Conservation (phyloP, 2,113 vertebrate genomes). For the Psittacus erithacus region DNA sequence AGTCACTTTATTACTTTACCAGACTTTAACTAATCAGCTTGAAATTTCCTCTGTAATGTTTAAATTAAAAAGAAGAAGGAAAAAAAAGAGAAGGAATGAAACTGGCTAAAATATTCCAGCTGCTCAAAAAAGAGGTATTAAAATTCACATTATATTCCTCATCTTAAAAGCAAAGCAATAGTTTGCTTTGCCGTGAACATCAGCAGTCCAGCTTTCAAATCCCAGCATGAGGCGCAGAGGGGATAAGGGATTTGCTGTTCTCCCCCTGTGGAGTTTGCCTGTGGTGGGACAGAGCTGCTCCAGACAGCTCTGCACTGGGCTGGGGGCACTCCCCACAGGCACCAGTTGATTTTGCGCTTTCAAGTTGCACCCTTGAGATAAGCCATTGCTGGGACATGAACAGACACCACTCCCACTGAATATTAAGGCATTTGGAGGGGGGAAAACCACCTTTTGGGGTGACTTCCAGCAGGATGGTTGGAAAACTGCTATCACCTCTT, state of each 20-base stretch:
- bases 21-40: neutral
- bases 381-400: neutral
- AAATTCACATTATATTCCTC: neutral
- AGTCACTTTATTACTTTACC: conserved; percentile 8
- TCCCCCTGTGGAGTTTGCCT: neutral
- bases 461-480: neutral
- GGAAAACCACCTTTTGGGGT: neutral
- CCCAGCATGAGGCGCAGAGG: neutral
- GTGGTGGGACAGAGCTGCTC: neutral
- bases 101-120: neutral
- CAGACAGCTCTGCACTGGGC: neutral
- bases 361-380: neutral
- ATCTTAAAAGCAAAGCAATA: neutral
- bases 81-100: neutral
- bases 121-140: neutral
- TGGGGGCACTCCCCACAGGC: neutral
- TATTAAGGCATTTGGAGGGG: neutral
- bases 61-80: neutral
- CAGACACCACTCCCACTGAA: neutral
- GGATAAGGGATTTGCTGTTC: neutral
- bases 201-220: neutral
- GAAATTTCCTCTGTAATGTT: conserved; percentile 11
- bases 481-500: neutral
- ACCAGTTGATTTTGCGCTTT: neutral
- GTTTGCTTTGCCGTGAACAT: neutral